Percentiles rank a stretch among this genome's conserved stretches.
phyloP scores from a whole-genome alignment of 2,888 invertebrate genomes.

The Melinaea marsaeus region DNA sequence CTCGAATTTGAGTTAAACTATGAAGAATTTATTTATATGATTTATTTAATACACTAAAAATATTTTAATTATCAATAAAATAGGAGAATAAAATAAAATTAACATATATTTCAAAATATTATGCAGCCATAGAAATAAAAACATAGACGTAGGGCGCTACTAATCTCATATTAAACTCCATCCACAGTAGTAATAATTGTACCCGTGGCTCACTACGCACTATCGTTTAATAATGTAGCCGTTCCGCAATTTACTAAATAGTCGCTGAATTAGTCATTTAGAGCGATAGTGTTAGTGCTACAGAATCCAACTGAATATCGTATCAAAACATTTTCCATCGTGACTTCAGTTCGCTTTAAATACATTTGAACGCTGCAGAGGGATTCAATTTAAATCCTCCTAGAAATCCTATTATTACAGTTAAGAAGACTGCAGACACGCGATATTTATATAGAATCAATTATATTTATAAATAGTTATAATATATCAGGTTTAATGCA shows the following conservation, averaged over 20 bases:
- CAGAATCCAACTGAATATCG: conserved; percentile 28
- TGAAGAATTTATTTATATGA: neutral
- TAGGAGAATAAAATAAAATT: too few species aligned
- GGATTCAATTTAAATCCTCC: conserved; percentile 67
- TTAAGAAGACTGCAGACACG: conserved; percentile 33
- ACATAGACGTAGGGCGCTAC: too few species aligned
- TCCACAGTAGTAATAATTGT: neutral
- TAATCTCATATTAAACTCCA: neutral
- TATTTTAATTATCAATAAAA: neutral
- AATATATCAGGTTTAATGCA: too few species aligned
- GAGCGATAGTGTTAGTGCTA: conserved; percentile 17
- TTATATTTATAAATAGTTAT: too few species aligned
- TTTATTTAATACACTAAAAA: neutral
- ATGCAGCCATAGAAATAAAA: too few species aligned
- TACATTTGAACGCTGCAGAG: conserved; percentile 45
- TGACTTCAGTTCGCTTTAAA: conserved; percentile 36
- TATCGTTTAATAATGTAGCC: conserved; percentile 5
- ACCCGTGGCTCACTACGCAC: neutral
- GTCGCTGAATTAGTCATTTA: conserved; percentile 20
- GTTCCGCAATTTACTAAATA: conserved; percentile 18
- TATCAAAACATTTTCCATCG: conserved; percentile 36
- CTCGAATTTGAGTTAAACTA: conserved; percentile 11
- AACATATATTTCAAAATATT: too few species aligned
- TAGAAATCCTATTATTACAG: conserved; percentile 71
- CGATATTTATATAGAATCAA: neutral